A percentile compares a stretch with the other conserved stretches of the same genome.
These are phyloP conservation scores for Istiophorus platypterus DNA, from an alignment of 2,113 vertebrate species.

Conservation along the genomic window DNA sequence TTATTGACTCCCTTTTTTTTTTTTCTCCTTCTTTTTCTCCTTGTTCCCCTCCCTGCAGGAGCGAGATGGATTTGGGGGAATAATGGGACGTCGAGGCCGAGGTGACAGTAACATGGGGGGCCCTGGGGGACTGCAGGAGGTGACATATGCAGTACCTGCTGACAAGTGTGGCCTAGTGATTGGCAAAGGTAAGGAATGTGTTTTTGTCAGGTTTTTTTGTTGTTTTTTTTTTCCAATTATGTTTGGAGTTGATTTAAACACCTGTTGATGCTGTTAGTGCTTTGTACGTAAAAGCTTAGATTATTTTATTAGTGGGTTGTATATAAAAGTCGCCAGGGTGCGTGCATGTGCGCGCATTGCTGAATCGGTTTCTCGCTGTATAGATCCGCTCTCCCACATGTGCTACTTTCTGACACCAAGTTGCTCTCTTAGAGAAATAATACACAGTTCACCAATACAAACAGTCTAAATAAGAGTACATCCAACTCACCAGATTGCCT, in stretches of 20 bases:
- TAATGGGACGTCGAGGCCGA: conserved; percentile 88
- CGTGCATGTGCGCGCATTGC: not conserved
- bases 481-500: conserved; percentile 54
- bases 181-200: conserved; percentile 90
- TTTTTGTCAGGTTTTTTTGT: not conserved
- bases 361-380: not conserved
- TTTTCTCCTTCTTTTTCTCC: not conserved
- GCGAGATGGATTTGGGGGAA: conserved; percentile 92
- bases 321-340: not conserved
- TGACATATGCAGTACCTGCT: conserved; percentile 96
- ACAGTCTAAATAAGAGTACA: conserved; percentile 23
- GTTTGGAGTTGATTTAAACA: not conserved
- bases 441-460: conserved; percentile 14
- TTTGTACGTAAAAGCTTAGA: not conserved
- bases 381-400: not conserved
- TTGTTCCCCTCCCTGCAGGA: conserved; percentile 82
- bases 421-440: not conserved
- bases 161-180: conserved; percentile 99
- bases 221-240: not conserved
- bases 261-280: not conserved
- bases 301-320: not conserved
- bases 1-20: not conserved
- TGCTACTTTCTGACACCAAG: not conserved
- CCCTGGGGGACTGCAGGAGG: conserved; percentile 92
- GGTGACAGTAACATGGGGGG: conserved; percentile 90